phyloP scores from a whole-genome alignment of 2,888 invertebrate genomes.

The Heliconius ismenius region DNA sequence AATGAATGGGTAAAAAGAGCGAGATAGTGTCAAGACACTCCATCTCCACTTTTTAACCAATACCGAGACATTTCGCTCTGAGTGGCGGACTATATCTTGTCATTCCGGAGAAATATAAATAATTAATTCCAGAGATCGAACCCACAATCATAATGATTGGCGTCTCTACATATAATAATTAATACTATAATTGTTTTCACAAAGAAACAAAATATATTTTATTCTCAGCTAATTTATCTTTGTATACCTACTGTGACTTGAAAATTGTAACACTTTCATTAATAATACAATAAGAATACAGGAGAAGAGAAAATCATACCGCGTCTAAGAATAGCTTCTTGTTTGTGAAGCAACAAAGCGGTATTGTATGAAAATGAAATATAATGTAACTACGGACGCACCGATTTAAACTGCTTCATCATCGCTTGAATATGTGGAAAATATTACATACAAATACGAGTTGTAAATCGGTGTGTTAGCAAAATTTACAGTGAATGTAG shows the following conservation, averaged over 20 bases:
- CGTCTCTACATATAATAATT: no score
- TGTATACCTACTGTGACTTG: background rate
- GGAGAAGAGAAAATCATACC: constrained; percentile 36
- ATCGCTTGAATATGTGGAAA: constrained; percentile 22
- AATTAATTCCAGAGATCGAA: no score
- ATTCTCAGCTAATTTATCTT: no score
- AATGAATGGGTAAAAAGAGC: no score
- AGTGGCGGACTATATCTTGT: no score
- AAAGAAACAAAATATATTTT: no score
- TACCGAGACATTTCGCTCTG: no score
- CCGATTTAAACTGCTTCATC: constrained; percentile 33
- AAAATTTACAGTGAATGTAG: constrained; percentile 12
- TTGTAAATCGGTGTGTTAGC: constrained; percentile 3
- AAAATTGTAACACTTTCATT: background rate
- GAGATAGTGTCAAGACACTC: no score
- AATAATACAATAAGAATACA: constrained; percentile 7
- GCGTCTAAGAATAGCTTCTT: constrained; percentile 47
- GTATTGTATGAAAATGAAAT: constrained; percentile 38
- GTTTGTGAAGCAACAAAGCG: constrained; percentile 41
- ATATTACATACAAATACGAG: constrained; percentile 12
- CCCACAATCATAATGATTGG: no score
- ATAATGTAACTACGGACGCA: constrained; percentile 24
- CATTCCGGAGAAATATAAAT: no score
- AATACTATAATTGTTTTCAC: no score
- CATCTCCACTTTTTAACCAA: no score